Evolutionary conservation across 2,888 invertebrate genomes (phyloP).

Genomic region (Troides helena): DNA sequence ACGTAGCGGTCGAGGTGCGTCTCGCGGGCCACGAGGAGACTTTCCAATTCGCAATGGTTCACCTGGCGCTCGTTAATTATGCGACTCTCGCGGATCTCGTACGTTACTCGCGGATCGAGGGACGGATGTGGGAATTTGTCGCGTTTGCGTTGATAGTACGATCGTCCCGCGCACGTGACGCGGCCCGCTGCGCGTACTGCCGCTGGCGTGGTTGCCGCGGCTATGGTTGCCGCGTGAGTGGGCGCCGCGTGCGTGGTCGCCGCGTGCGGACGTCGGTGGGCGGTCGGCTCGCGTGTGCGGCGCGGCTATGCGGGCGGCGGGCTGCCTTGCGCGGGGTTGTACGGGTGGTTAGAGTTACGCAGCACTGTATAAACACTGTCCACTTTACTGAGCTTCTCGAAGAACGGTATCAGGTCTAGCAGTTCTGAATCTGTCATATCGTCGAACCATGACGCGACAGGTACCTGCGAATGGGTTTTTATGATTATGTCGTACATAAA

Average conservation of each 20-base stretch:
- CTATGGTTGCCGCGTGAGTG: constrained; percentile 1
- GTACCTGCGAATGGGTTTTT: constrained; percentile 84
- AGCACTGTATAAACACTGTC: constrained; percentile 98
- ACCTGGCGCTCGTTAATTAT: not conserved
- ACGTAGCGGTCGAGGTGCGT: constrained; percentile 21
- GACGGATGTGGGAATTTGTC: constrained; percentile 16
- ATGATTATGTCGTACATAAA: not conserved
- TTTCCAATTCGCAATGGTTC: not conserved
- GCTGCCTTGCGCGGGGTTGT: constrained; percentile 79
- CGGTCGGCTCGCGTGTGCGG: constrained; percentile 33
- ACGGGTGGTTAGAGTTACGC: constrained; percentile 94
- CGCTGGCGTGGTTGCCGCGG: constrained; percentile 7
- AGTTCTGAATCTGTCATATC: constrained; percentile 98
- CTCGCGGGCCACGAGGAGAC: constrained; percentile 3
- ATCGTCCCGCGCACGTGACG: not conserved
- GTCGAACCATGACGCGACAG: constrained; percentile 99
- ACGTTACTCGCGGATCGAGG: not conserved
- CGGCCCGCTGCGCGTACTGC: not conserved
- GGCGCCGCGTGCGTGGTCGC: constrained; percentile 18
- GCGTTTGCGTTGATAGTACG: not conserved
- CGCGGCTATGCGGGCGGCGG: constrained; percentile 68
- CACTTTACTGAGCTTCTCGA: constrained; percentile 97
- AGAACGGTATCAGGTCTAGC: constrained; percentile 97
- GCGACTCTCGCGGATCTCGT: constrained; percentile 9
- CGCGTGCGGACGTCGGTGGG: constrained; percentile 31